Conservation (phyloP, 2,888 invertebrate genomes). For the Troglohyphantes excavatus region DNA sequence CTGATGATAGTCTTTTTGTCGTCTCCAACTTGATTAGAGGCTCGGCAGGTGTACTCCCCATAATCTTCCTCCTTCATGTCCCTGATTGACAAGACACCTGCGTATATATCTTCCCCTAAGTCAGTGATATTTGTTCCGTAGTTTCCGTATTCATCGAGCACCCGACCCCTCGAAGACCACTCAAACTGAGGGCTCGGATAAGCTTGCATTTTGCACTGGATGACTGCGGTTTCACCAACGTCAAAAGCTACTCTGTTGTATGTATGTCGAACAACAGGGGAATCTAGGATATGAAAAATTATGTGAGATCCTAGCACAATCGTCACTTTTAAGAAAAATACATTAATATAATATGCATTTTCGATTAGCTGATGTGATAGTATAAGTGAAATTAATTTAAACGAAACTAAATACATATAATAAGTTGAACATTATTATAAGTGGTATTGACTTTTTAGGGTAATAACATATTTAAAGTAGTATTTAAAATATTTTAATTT, state of each 20-base stretch:
- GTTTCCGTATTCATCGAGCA: conserved; percentile 86
- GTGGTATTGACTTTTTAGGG: too few species aligned
- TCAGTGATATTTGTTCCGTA: conserved; percentile 92
- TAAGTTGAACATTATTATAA: neutral
- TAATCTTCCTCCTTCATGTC: conserved; percentile 86
- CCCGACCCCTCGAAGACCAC: conserved; percentile 85
- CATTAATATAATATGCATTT: too few species aligned
- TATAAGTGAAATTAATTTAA: too few species aligned
- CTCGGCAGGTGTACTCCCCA: conserved; percentile 94
- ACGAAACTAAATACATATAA: too few species aligned
- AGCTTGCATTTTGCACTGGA: conserved; percentile 93
- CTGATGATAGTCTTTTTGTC: conserved; percentile 85
- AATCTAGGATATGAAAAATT: conserved; percentile 85
- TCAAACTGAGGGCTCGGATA: conserved; percentile 96
- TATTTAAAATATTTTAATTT: too few species aligned
- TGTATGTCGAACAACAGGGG: conserved; percentile 91
- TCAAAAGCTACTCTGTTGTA: conserved; percentile 89
- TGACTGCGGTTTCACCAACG: conserved; percentile 91
- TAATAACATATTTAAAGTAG: too few species aligned
- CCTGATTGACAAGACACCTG: conserved; percentile 88
- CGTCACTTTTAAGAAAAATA: neutral
- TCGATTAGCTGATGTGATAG: too few species aligned
- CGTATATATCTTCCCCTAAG: conserved; percentile 92
- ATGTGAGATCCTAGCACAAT: neutral
- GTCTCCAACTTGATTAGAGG: conserved; percentile 90